These are phyloP conservation scores for Thamnaconus septentrionalis DNA, from an alignment of 2,113 vertebrate species.

Conservation along the genomic window DNA sequence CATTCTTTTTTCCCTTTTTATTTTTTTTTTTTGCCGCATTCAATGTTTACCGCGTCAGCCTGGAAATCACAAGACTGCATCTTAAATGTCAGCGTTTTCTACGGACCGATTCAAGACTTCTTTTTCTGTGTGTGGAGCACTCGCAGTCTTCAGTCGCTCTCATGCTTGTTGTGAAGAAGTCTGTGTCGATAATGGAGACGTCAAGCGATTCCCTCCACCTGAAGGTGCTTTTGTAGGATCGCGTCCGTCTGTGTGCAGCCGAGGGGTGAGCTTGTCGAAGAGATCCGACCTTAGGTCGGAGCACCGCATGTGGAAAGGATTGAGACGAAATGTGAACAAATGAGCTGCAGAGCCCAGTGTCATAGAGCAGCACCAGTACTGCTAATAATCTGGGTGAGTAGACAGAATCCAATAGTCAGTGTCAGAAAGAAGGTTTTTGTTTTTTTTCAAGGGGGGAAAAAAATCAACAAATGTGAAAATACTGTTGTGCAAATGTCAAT, in stretches of 20 bases:
- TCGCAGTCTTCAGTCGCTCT: slow-evolving; percentile 54
- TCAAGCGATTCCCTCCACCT: slow-evolving; percentile 52
- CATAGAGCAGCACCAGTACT: slow-evolving; percentile 41
- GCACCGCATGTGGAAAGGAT: slow-evolving; percentile 60
- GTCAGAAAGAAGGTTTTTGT: not conserved
- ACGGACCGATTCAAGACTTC: slow-evolving; percentile 2
- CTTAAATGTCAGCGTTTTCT: slow-evolving; percentile 36
- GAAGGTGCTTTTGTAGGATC: slow-evolving; percentile 75
- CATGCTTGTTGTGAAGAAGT: slow-evolving; percentile 49
- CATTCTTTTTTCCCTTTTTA: slow-evolving; percentile 42
- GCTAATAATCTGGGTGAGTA: slow-evolving; percentile 42
- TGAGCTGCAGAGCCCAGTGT: slow-evolving; percentile 35
- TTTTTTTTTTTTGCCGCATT: slow-evolving; percentile 55
- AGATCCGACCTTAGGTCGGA: slow-evolving; percentile 45
- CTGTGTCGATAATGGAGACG: slow-evolving; percentile 30
- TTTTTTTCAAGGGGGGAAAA: not conserved
- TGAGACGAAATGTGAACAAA: slow-evolving; percentile 42
- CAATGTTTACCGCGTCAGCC: slow-evolving; percentile 61
- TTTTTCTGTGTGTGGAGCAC: slow-evolving; percentile 27
- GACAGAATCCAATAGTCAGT: slow-evolving; percentile 45
- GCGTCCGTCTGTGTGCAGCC: slow-evolving; percentile 74
- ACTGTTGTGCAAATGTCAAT: slow-evolving; percentile 62
- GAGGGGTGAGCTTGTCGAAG: slow-evolving; percentile 52
- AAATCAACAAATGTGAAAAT: slow-evolving; percentile 29
- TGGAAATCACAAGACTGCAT: slow-evolving; percentile 54